Percentiles rank a stretch among this genome's conserved stretches.
Evolutionary conservation across 2,113 vertebrate species (phyloP).

Genomic region (Vidua macroura): DNA sequence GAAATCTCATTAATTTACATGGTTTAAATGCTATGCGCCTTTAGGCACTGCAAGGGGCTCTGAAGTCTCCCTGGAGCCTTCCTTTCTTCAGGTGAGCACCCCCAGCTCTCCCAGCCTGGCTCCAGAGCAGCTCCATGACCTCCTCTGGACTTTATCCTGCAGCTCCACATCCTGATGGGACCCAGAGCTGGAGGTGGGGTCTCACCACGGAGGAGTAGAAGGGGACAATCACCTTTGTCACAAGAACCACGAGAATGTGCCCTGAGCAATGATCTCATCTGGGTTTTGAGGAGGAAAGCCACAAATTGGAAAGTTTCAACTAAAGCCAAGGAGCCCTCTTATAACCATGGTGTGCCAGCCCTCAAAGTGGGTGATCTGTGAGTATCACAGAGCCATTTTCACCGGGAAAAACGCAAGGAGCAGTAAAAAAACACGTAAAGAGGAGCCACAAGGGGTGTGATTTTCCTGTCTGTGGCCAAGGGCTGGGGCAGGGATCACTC

Average conservation of each 20-base stretch:
- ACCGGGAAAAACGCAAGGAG: not conserved
- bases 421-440: not conserved
- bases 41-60: not conserved
- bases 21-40: not conserved
- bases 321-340: not conserved
- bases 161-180: not conserved
- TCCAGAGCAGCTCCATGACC: accelerated
- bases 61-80: not conserved
- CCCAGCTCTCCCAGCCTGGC: not conserved
- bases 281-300: not conserved
- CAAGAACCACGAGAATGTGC: not conserved
- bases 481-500: not conserved
- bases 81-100: not conserved
- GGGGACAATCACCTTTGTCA: not conserved
- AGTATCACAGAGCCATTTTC: accelerated
- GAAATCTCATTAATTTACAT: not conserved
- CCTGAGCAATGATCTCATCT: not conserved
- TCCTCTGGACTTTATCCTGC: not conserved
- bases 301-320: not conserved
- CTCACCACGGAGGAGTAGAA: not conserved
- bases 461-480: not conserved
- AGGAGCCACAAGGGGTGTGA: accelerated
- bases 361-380: not conserved
- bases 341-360: accelerated
- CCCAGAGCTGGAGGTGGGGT: not conserved